These are phyloP conservation scores for Argya squamiceps DNA, from an alignment of 2,797 vertebrate genomes.

Conservation along the genomic window DNA sequence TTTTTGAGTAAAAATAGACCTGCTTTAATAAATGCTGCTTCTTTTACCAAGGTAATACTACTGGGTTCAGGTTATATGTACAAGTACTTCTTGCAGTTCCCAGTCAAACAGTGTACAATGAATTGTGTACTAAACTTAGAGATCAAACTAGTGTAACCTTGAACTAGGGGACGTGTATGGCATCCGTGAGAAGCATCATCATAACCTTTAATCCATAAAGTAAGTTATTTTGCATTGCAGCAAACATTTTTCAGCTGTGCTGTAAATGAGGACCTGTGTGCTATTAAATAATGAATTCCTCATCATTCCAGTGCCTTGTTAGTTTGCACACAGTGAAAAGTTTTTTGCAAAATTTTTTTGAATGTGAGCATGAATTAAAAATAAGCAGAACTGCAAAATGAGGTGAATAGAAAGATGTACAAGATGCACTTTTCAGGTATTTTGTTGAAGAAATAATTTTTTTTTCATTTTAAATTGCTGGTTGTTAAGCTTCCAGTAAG, in stretches of 20 bases:
- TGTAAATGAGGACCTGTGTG: not conserved
- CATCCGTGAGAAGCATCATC: not conserved
- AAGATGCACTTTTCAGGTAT: not conserved
- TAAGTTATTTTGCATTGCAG: not conserved
- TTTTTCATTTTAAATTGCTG: not conserved
- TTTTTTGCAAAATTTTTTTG: not conserved
- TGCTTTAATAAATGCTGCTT: not conserved
- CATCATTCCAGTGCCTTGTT: fast-evolving
- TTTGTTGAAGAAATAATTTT: not conserved
- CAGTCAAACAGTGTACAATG: fast-evolving
- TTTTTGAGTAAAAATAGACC: not conserved
- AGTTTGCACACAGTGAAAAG: not conserved
- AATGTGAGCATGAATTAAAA: not conserved
- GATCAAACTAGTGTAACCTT: not conserved
- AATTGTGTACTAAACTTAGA: fast-evolving
- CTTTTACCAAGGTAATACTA: fast-evolving
- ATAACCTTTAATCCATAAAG: not conserved
- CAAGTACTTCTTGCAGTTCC: not conserved
- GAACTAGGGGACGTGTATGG: not conserved
- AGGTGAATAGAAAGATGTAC: not conserved
- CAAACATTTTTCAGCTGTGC: not conserved
- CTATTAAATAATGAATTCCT: not conserved
- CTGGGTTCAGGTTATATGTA: not conserved
- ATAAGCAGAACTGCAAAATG: not conserved
- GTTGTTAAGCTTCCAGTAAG: not conserved